Conservation (phyloP, 2,888 invertebrate species). For the Lepetodrilus schrolli region DNA sequence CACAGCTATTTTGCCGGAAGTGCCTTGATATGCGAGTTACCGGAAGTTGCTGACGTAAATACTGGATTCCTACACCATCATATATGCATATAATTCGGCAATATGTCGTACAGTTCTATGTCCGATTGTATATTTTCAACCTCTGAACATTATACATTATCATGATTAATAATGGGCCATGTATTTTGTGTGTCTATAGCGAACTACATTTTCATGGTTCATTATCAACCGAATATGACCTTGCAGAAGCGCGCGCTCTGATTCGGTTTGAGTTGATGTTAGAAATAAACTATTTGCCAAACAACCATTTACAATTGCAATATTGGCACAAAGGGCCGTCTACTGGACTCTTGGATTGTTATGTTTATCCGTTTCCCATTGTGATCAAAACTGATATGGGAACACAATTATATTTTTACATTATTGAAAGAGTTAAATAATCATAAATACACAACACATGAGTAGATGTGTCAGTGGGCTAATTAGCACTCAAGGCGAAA, state of each 20-base stretch:
- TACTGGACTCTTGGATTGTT: neutral
- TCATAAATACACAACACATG: neutral
- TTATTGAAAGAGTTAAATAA: neutral
- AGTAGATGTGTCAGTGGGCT: too few relatives aligned
- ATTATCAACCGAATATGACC: constrained; percentile 1
- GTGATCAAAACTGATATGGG: neutral
- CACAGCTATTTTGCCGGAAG: constrained; percentile 39
- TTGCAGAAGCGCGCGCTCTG: constrained; percentile 4
- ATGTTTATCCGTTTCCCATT: neutral
- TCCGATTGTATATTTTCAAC: neutral
- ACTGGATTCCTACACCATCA: constrained; percentile 8
- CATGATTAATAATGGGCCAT: neutral
- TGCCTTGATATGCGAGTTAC: constrained; percentile 38
- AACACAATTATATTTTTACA: neutral
- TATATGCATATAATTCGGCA: neutral
- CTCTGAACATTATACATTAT: neutral
- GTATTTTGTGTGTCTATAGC: neutral
- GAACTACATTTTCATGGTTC: neutral
- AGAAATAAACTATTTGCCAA: neutral
- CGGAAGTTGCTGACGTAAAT: constrained; percentile 42
- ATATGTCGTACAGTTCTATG: neutral
- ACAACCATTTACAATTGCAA: neutral
- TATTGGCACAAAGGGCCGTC: neutral
- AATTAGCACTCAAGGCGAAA: too few relatives aligned
- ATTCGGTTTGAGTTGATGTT: neutral